A percentile compares a stretch with the other conserved stretches of the same genome.
phyloP scores from a whole-genome alignment of 2,113 vertebrate genomes.

The Brienomyrus longianalis region DNA sequence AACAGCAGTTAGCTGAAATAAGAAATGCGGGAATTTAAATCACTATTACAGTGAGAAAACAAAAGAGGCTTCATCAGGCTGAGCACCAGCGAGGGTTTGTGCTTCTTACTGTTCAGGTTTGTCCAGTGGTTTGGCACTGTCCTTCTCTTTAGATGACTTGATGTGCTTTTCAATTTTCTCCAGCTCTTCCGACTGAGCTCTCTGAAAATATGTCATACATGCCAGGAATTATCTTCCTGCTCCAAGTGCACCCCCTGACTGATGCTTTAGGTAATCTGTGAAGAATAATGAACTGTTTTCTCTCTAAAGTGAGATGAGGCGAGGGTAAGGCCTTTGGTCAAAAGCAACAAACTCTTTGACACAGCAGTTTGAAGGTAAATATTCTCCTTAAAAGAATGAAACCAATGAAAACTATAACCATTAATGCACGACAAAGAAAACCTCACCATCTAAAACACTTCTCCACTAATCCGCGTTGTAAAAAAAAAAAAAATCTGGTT shows the following conservation, averaged over 20 bases:
- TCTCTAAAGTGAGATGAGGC: background rate
- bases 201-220: conserved; percentile 56
- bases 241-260: background rate
- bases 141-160: conserved; percentile 84
- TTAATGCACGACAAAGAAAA: conserved; percentile 23
- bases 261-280: background rate
- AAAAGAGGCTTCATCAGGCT: background rate
- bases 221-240: background rate
- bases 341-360: conserved; percentile 1
- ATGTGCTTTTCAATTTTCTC: conserved; percentile 95
- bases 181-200: conserved; percentile 89
- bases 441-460: conserved; percentile 26
- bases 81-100: background rate
- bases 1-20: background rate
- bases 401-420: conserved; percentile 29
- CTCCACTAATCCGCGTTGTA: conserved; percentile 7
- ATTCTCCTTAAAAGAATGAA: background rate
- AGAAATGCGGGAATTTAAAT: background rate
- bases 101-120: conserved; percentile 92
- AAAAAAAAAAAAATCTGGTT: conserved; percentile 14
- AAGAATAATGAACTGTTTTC: background rate
- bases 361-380: background rate
- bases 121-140: conserved; percentile 81
- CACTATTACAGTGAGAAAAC: background rate
- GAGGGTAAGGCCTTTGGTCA: background rate